Base-by-base conservation (phyloP, 2,888 invertebrate species). In the Tipula vernalis region DNA sequence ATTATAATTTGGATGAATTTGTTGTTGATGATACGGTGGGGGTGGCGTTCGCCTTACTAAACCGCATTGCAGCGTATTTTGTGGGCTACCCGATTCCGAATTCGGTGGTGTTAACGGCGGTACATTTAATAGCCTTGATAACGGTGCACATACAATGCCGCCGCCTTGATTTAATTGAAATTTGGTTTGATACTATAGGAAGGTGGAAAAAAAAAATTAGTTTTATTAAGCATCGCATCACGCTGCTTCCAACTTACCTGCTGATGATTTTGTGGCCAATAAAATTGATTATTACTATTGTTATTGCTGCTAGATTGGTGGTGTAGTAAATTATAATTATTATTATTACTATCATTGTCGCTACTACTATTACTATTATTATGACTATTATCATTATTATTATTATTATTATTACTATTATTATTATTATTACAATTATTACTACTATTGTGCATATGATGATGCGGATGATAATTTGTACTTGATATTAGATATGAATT, bases 21-120 rank as follows among this genome's bases (percentile, higher is more conserved):
- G 87, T 42, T 87, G 87, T 83, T 88, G 88, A 88, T 89, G 95
- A 91, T 96, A 96, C 18, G 96, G 96, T 86, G 96, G 96, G 87
- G 96, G 96, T 87, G 96, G 96, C 87, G 96, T 94, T 89, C 96
- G 93, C 87, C 95, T 92, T 88, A 93, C 94, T 88, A 94, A 94
- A 87, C 93, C 94, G 91, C 93, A 91, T 88, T 93, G 92, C 92
- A 94, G 92, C 87, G 95, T 93, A 91, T 94, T 94, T 88, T 95
- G 95, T 12, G 96, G 96, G 89, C 96, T 96, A 88, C 96, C 97
- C 87, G 97, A 97, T 90, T 97, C 97, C 87, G 97, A 97, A 91
- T 95, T 96, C 88, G 97, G 97, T 83, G 97, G 97, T 88, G 97
- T 97, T 89, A 97, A 92, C 83, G 97, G 97, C 83, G 96, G 95